phyloP scores from a whole-genome alignment of 1,140 invertebrate species.

The Bilobella aurantiaca region DNA sequence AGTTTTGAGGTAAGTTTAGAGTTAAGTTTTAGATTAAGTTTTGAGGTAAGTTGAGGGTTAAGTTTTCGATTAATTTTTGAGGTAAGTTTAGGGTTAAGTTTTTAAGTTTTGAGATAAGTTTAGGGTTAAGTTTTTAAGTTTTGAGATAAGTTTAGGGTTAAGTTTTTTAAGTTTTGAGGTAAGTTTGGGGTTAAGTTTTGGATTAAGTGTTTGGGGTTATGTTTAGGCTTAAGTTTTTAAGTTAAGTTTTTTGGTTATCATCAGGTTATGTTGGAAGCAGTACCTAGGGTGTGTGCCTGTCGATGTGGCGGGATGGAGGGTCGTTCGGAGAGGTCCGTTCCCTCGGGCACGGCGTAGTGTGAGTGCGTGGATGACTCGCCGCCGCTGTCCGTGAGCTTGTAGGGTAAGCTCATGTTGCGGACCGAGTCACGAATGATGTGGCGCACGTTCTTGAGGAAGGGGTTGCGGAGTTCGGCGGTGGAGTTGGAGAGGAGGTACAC shows the following conservation, averaged over 20 bases:
- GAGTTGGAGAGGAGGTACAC: constrained; percentile 93
- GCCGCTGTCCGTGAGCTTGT: constrained; percentile 35
- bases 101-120: too few relatives aligned
- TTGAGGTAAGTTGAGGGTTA: too few relatives aligned
- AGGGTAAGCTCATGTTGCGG: constrained; percentile 84
- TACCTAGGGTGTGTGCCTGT: constrained; percentile 35
- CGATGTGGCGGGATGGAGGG: constrained; percentile 15
- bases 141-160: too few relatives aligned
- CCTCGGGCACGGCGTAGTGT: constrained; percentile 32
- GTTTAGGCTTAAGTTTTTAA: not conserved
- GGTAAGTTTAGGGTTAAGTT: too few relatives aligned
- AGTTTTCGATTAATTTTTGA: too few relatives aligned
- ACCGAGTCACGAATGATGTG: constrained; percentile 93
- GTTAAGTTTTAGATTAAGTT: too few relatives aligned
- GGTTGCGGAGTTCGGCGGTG: constrained; percentile 86
- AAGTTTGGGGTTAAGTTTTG: too few relatives aligned
- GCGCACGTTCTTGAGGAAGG: constrained; percentile 88
- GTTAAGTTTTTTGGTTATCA: not conserved
- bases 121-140: too few relatives aligned
- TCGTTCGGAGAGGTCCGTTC: constrained; percentile 25
- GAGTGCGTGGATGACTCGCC: constrained; percentile 11
- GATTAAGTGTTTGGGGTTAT: too few relatives aligned
- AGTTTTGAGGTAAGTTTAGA: too few relatives aligned
- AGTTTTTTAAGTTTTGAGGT: too few relatives aligned
- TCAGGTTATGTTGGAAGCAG: not conserved